These are phyloP conservation scores for Hermatobates lingyangjiaoensis DNA, from an alignment of 1,140 invertebrate genomes.

Conservation along the genomic window DNA sequence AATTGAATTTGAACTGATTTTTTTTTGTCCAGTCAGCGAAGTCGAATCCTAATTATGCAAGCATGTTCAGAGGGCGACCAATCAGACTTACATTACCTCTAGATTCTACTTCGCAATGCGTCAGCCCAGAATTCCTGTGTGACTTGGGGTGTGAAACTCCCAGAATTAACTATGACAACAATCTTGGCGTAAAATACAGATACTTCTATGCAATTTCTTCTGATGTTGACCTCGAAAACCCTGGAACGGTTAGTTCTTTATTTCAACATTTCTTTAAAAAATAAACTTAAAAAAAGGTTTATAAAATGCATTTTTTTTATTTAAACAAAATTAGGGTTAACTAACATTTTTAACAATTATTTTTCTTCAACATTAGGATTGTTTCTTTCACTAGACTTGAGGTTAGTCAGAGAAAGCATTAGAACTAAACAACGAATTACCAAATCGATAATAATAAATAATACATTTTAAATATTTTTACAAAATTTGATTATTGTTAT, in stretches of 20 bases:
- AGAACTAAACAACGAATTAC: too few relatives aligned
- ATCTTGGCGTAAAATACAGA: conserved; percentile 45
- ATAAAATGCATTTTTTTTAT: too few relatives aligned
- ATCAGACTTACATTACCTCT: conserved; percentile 50
- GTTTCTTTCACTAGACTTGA: too few relatives aligned
- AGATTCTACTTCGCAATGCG: conserved; percentile 28
- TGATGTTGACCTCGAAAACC: conserved; percentile 61
- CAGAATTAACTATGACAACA: conserved; percentile 48
- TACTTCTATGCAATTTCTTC: conserved; percentile 81
- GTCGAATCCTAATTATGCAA: conserved; percentile 55
- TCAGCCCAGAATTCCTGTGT: conserved; percentile 44
- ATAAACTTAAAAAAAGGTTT: too few relatives aligned
- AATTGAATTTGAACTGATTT: too few relatives aligned
- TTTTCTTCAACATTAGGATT: too few relatives aligned
- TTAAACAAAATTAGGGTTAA: too few relatives aligned
- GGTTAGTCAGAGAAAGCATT: too few relatives aligned
- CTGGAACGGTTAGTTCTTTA: conserved; percentile 44
- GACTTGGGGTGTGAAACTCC: conserved; percentile 69
- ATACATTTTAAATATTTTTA: too few relatives aligned
- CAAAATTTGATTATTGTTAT: too few relatives aligned
- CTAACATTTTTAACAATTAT: too few relatives aligned
- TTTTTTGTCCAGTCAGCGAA: conserved; percentile 39
- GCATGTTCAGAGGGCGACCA: conserved; percentile 55
- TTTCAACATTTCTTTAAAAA: conserved; percentile 5
- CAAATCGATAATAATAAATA: too few relatives aligned